phyloP scores from a whole-genome alignment of 2,113 vertebrate species.

The Malurus alboscapulatus region DNA sequence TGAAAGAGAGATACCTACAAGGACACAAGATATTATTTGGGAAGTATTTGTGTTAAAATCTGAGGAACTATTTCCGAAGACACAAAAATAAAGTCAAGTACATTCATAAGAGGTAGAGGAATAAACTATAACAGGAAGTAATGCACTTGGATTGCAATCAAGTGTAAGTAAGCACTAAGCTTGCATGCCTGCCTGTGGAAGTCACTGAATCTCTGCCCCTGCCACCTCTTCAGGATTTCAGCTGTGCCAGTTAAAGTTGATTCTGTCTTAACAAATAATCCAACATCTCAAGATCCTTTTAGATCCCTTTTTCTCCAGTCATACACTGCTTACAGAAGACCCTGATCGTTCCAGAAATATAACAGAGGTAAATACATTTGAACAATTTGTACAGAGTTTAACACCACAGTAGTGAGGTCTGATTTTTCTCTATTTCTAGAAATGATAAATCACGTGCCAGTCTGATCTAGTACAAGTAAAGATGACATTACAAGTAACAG shows the following conservation, averaged over 20 bases:
- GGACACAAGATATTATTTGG: neutral
- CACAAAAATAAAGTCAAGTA: neutral
- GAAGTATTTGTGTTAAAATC: neutral
- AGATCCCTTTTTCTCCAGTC: accelerated
- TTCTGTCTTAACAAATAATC: neutral
- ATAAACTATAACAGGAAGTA: neutral
- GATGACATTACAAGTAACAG: neutral
- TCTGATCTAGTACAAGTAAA: neutral
- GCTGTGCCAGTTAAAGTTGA: neutral
- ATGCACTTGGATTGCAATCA: neutral
- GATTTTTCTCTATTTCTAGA: neutral
- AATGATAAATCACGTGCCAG: neutral
- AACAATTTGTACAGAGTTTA: neutral
- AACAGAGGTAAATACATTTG: accelerated
- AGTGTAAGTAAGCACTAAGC: neutral
- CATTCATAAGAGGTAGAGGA: neutral
- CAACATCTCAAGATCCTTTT: neutral
- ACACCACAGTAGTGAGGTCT: neutral
- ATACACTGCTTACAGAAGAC: neutral
- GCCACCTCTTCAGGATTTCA: neutral
- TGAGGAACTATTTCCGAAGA: neutral
- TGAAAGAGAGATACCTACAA: neutral
- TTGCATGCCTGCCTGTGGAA: neutral
- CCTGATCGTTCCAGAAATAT: neutral
- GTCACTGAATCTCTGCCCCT: neutral